Base-by-base conservation (phyloP, 1,140 invertebrate species). In the Notospermus geniculatus region DNA sequence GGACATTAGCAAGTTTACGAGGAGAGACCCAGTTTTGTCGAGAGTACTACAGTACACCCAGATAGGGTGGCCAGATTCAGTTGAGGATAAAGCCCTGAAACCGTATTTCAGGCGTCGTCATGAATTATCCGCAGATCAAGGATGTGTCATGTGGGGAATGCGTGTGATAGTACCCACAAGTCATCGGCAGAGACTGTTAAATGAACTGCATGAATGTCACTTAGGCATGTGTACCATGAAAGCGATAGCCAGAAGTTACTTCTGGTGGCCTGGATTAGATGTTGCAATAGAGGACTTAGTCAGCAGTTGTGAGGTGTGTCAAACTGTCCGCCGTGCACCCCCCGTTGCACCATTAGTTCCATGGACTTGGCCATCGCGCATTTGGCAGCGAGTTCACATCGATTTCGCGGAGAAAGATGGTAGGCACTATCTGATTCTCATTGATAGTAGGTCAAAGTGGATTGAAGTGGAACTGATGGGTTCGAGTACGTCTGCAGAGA, bases 201-300 rank as follows among this genome's bases (percentile, higher is more conserved):
- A 43, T 11, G 39, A 43, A 13, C n/a, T 43, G 39, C 39, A 43
- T n/a, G 11, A n/a, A n/a, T 11, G n/a, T 11, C 39, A 43, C 39
- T n/a, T n/a, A 13, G 39, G 39, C 11, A n/a, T 43, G 39, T 43
- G 39, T n/a, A n/a, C 39, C n/a, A 43, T 43, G 39, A 43, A 43
- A 43, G 39, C 39, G n/a, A 43, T 43, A 43, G 39, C 39, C 11
- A 43, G 39, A n/a, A 43, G 39, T 43, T 43, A 43, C n/a, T 30
- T 67, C 58, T 57, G 55, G 39, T 57, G 55, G 55, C 55, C 55
- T 13, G 29, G 29, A 11, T 19, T 57, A n/a, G 29, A 57, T 23
- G 41, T 11, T 17, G 55, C 36, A 11, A 43, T 57, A 11, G 55
- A 43, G n/a, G 11, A n/a, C n/a, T 13, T 13, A n/a, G 39, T 43